Conservation (phyloP, 2,888 invertebrate species). For the Trisateles emortualis region DNA sequence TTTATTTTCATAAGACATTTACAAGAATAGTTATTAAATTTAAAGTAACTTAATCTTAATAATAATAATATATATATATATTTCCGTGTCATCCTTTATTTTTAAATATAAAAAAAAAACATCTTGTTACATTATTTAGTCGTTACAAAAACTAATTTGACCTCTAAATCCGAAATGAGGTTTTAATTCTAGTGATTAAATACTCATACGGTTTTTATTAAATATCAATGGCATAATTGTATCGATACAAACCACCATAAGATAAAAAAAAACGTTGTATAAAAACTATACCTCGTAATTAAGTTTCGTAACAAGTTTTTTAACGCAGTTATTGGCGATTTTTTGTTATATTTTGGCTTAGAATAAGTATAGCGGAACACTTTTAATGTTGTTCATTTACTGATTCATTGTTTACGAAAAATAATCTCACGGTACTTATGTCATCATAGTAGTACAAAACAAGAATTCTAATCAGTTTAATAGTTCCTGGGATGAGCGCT, state of each 20-base stretch:
- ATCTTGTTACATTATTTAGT: no score
- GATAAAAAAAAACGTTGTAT: not conserved
- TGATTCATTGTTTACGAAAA: not conserved
- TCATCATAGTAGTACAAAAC: no score
- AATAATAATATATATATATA: no score
- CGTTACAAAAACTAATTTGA: not conserved
- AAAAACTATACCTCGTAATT: not conserved
- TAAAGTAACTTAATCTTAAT: no score
- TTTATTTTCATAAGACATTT: no score
- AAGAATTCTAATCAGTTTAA: no score
- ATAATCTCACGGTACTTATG: not conserved
- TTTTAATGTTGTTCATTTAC: not conserved
- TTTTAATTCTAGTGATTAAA: not conserved
- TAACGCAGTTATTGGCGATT: not conserved
- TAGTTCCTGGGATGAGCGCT: no score
- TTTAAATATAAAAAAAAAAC: no score
- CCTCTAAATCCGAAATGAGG: not conserved
- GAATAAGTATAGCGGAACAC: not conserved
- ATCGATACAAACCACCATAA: not conserved
- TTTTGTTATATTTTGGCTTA: not conserved
- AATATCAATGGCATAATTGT: not conserved
- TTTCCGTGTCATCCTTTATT: no score
- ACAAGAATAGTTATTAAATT: no score
- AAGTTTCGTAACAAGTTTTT: not conserved
- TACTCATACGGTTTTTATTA: not conserved